Base-by-base conservation (phyloP, 1,140 invertebrate genomes). In the Bursaphelenchus mucronatus region DNA sequence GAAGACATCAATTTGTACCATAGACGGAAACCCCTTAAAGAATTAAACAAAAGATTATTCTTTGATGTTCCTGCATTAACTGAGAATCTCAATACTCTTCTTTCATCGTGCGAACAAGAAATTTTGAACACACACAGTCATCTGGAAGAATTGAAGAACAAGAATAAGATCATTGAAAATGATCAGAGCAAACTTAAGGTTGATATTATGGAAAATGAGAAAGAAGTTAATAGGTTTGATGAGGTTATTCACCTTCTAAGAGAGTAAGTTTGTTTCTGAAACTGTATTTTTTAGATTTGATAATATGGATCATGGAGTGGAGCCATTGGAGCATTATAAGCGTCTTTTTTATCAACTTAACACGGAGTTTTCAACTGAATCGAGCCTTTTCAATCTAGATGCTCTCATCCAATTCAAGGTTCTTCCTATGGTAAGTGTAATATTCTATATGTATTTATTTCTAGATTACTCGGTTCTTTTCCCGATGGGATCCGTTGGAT, bases 51-150 rank as follows among this genome's bases (percentile, higher is more conserved):
- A 50, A 67, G 74, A 65, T 73, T 75, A 6, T 71, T 81, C 54
- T 88, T 88, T 80, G 83, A 86, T 61, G 79, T 97, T 64, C 92
- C 94, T 0, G 93, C 97, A 83, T 85, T 97, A 1, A 85, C 88
- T 21, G 90, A 96, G 78, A 47, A 47, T n/a, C 45, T 10, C 9
- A 47, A 47, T n/a, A 47, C n/a, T 9, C 45, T 47, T 47, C n/a
- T 9, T 10, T 47, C 45, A n/a, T n/a, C 45, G 45, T 47, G 45
- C 45, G 45, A 47, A 47, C 45, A 47, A 47, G 45, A 47, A 47
- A 47, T 47, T 47, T 47, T 47, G 9, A 47, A 10, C n/a, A 47
- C 45, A 47, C 9, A 47, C 9, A 9, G 45, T n/a, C 9, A n/a
- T 10, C 9, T 47, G 9, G 9, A 47, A 9, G n/a, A 10, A 47